Evolutionary conservation across 1,140 invertebrate species (phyloP).

Genomic region (Zophobas morio): DNA sequence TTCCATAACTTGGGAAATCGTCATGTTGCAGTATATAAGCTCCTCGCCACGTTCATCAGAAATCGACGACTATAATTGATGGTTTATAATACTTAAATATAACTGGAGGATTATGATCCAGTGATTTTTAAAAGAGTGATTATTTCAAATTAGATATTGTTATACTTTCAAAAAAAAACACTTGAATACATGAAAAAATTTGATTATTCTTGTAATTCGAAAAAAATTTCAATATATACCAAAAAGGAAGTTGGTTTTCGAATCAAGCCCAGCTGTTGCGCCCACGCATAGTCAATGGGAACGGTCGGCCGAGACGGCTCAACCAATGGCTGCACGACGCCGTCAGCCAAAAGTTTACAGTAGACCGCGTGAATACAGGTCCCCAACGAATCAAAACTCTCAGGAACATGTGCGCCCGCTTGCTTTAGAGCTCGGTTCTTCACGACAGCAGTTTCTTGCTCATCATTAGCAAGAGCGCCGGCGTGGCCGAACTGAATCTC

Average conservation of each 20-base stretch:
- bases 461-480: slow-evolving; percentile 96
- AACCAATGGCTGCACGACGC: slow-evolving; percentile 87
- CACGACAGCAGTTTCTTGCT: slow-evolving; percentile 91
- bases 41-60: slow-evolving; percentile 99
- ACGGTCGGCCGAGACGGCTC: slow-evolving; percentile 98
- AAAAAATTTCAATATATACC: too few species aligned
- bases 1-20: slow-evolving; percentile 95
- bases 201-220: too few species aligned
- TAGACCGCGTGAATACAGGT: slow-evolving; percentile 85
- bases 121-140: too few species aligned
- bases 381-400: slow-evolving; percentile 94
- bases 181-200: too few species aligned
- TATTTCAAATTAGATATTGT: too few species aligned
- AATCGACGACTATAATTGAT: too few species aligned
- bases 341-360: slow-evolving; percentile 83
- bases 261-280: slow-evolving; percentile 96
- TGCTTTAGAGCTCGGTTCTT: slow-evolving; percentile 91
- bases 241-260: slow-evolving; percentile 99
- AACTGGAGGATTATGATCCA: too few species aligned
- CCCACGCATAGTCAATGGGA: slow-evolving; percentile 99
- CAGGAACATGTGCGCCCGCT: slow-evolving; percentile 92
- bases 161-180: too few species aligned
- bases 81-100: too few species aligned
- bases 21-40: slow-evolving; percentile 96
- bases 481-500: slow-evolving; percentile 99